Evolutionary conservation across 1,140 invertebrate genomes (phyloP), one percentile per base, ranked within the genome.

Genomic region (Pararge aegeria): DNA sequence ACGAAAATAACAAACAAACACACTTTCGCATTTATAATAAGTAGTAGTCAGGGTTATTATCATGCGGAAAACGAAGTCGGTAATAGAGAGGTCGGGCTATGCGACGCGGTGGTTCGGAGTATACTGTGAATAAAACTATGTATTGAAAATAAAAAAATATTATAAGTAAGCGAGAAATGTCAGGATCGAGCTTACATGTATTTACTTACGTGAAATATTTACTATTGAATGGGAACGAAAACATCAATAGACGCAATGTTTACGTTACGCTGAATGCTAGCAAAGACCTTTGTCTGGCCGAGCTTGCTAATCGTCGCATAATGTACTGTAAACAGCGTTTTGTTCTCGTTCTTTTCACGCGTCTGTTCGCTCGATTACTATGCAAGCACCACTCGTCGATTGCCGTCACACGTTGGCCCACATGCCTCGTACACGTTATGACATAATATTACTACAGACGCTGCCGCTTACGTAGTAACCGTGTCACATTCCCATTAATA

Each of bases 301-400:
- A 50, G 15, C 34, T 18, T 46, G 16, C 42, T 58, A 38, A 61
- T 42, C 20, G 27, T 13, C 21, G 52, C 30, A 55, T 34, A 37
- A 61, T 61, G 59, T 50, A 55, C 52, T 34, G 59, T 51, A 55
- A 61, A 61, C 52, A 61, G n/a, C 24, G 50, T 61, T 61, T 61
- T 55, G 53, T 61, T 55, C 46, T 20, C 59, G 58, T 40, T 52
- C 52, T 54, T 46, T 61, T 51, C 46, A 61, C 20, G 40, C 55
- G 34, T 18, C 29, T 56, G 15, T 30, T 53, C 18, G 27, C 21
- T 19, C 10, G 13, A 52, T 52, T 34, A 42, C 57, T 53, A 46
- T 59, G 50, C 50, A 53, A 59, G 21, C 38, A 34, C 50, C 49
- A 18, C 12, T 44, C 42, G 42, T 54, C 46, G 46, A 61, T 61